These are phyloP conservation scores for Capitella teleta DNA, from an alignment of 1,140 invertebrate species.

Conservation along the genomic window DNA sequence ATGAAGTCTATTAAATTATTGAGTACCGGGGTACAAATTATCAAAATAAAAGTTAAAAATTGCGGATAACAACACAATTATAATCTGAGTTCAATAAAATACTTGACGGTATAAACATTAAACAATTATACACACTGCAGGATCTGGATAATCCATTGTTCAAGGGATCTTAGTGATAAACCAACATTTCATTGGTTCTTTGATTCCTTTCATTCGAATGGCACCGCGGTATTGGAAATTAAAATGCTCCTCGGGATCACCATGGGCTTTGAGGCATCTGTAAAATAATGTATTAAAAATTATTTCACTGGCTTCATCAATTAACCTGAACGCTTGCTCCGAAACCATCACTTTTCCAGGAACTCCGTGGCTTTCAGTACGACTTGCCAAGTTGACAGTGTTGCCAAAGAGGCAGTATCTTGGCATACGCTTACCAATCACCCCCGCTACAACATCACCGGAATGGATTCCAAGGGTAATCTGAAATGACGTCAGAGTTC, in stretches of 20 bases:
- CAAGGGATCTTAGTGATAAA: no score
- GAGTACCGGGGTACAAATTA: no score
- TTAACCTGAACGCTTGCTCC: slow-evolving; percentile 77
- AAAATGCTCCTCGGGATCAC: slow-evolving; percentile 78
- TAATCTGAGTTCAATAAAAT: no score
- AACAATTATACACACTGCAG: no score
- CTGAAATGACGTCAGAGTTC: slow-evolving; percentile 47
- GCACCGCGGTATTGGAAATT: slow-evolving; percentile 75
- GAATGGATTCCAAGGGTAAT: slow-evolving; percentile 93
- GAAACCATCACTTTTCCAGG: slow-evolving; percentile 87
- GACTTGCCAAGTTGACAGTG: slow-evolving; percentile 87
- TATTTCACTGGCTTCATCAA: background rate
- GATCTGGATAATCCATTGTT: no score
- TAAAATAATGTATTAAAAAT: slow-evolving; percentile 25
- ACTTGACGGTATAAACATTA: no score
- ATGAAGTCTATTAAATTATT: no score
- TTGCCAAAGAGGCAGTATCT: slow-evolving; percentile 93
- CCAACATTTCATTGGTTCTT: slow-evolving; percentile 90
- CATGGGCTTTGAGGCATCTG: slow-evolving; percentile 67
- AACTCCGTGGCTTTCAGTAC: slow-evolving; percentile 86
- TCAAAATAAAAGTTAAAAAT: no score
- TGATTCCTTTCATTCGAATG: slow-evolving; percentile 87
- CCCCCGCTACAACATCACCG: slow-evolving; percentile 89
- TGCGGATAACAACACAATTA: no score
- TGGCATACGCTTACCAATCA: slow-evolving; percentile 91